Percentiles rank a stretch among this genome's conserved stretches.
These are phyloP conservation scores for Cryptocephalus moraei DNA, from an alignment of 2,888 invertebrate genomes.

Conservation along the genomic window DNA sequence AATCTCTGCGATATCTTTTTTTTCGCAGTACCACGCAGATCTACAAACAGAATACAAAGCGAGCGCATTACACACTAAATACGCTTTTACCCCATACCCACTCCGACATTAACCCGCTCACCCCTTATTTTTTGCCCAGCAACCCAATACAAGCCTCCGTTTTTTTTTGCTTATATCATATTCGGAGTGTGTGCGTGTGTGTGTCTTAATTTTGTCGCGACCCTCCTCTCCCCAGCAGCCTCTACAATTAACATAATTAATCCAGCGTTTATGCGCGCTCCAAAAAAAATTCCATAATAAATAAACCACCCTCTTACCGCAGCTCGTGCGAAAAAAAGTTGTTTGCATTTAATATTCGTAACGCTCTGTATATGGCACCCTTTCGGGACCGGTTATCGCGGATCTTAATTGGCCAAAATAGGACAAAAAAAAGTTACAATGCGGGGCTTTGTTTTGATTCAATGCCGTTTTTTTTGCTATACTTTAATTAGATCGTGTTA, in stretches of 20 bases:
- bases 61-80: constrained; percentile 17
- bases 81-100: constrained; percentile 14
- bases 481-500: background rate
- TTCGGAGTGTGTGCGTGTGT: constrained; percentile 4
- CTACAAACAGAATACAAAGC: constrained; percentile 12
- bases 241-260: constrained; percentile 19
- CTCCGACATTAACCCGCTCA: constrained; percentile 16
- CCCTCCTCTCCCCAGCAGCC: constrained; percentile 10
- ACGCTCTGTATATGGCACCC: constrained; percentile 12
- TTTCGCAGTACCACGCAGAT: constrained; percentile 7
- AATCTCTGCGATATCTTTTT: constrained; percentile 12
- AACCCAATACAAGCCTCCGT: constrained; percentile 12
- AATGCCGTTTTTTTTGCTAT: background rate
- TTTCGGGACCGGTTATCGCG: constrained; percentile 16
- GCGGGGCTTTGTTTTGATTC: constrained; percentile 1
- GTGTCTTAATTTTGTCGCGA: constrained; percentile 14
- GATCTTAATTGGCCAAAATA: constrained; percentile 17
- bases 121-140: constrained; percentile 16
- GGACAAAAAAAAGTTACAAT: constrained; percentile 7
- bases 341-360: constrained; percentile 19
- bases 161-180: constrained; percentile 13
- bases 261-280: constrained; percentile 11
- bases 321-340: constrained; percentile 17
- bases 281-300: constrained; percentile 17
- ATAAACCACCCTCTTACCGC: constrained; percentile 19